Conservation (phyloP, 2,888 invertebrate species). For the Diarsia dahlii region DNA sequence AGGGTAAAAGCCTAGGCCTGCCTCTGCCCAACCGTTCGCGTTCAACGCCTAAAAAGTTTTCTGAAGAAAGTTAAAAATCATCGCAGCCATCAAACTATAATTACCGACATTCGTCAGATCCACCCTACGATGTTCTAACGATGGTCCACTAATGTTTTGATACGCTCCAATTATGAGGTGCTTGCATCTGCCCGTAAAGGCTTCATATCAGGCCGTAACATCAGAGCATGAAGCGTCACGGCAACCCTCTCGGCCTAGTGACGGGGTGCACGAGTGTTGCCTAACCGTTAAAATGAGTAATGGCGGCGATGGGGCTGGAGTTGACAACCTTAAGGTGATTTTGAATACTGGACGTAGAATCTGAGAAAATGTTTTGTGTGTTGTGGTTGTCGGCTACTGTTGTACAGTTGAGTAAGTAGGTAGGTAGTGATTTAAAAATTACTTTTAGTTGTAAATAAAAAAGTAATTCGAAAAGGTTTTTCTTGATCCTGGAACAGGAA, state of each 20-base stretch:
- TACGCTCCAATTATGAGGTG: constrained; percentile 87
- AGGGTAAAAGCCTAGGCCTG: too few relatives aligned
- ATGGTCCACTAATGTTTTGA: constrained; percentile 86
- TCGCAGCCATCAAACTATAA: constrained; percentile 61
- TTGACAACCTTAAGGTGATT: constrained; percentile 70
- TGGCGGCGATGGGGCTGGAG: constrained; percentile 75
- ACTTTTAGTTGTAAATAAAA: background rate
- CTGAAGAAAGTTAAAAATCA: constrained; percentile 21
- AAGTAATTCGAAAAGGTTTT: background rate
- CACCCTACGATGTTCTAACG: constrained; percentile 58
- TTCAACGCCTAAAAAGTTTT: background rate
- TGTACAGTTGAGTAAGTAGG: background rate
- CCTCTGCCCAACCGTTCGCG: too few relatives aligned
- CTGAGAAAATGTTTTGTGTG: background rate
- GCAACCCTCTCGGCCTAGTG: constrained; percentile 81
- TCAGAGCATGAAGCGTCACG: constrained; percentile 83
- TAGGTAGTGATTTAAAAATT: background rate
- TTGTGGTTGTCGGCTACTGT: background rate
- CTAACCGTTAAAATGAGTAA: constrained; percentile 90
- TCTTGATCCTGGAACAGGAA: background rate
- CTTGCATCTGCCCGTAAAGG: constrained; percentile 86
- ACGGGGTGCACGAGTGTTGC: constrained; percentile 74
- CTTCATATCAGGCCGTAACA: constrained; percentile 84
- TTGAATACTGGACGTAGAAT: background rate
- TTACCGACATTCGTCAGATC: constrained; percentile 53